These are phyloP conservation scores for Dermatemys mawii DNA, from an alignment of 2,113 vertebrate species.

Conservation along the genomic window DNA sequence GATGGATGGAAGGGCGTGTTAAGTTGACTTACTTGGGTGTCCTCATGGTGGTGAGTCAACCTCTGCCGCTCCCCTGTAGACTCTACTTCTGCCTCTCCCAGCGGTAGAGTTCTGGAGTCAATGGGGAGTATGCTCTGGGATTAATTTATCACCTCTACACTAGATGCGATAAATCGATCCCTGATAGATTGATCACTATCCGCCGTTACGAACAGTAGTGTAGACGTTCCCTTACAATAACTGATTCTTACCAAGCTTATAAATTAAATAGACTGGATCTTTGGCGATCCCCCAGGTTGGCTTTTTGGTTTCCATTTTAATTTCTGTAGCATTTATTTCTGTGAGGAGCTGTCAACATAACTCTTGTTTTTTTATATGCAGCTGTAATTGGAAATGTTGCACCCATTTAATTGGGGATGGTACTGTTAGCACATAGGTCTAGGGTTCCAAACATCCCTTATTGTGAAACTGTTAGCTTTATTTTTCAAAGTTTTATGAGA, in stretches of 20 bases:
- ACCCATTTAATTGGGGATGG: neutral
- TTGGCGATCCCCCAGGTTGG: neutral
- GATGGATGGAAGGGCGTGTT: too few relatives aligned
- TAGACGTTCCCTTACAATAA: slow-evolving; percentile 34
- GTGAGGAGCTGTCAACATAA: slow-evolving; percentile 9
- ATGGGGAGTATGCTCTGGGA: too few relatives aligned
- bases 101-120: too few relatives aligned
- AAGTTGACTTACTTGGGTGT: too few relatives aligned
- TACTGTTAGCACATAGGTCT: neutral
- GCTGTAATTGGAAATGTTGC: neutral
- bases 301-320: neutral
- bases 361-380: neutral
- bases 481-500: neutral
- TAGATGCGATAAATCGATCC: too few relatives aligned
- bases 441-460: neutral
- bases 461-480: neutral
- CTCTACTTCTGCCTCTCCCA: too few relatives aligned
- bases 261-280: slow-evolving; percentile 74
- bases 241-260: slow-evolving; percentile 64
- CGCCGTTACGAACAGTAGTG: too few relatives aligned
- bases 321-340: neutral
- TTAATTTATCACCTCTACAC: too few relatives aligned
- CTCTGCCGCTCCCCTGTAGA: too few relatives aligned
- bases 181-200: too few relatives aligned
- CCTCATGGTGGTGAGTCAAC: too few relatives aligned